Base-by-base conservation (phyloP, 2,113 vertebrate genomes). In the Gymnogyps californianus region DNA sequence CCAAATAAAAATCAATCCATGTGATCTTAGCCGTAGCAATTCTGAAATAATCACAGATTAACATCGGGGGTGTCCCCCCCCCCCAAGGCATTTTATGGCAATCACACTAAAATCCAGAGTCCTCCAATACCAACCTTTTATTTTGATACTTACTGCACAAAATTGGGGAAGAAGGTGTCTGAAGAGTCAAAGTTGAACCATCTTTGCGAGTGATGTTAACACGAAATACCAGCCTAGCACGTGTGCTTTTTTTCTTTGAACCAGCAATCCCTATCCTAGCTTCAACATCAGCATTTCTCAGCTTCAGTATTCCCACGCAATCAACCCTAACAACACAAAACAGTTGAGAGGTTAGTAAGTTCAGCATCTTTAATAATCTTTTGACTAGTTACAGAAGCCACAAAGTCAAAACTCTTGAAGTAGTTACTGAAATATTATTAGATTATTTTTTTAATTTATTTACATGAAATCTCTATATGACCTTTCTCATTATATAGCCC, bases 231-330 rank as follows among this genome's bases (percentile, higher is more conserved):
- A 99, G 98, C 76, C 99, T 98, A 75, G 99, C 99, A 9, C 99
- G 99, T 31, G 99, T 99, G 97, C 99, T 99, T 93, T 99, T 99
- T 94, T 99, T 99, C 98, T 99, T 99, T 49, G 99, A 99, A 47
- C 99, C 99, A 4, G 99, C 99, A 83, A 99, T 98, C 42, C 99
- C 99, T 77, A 99, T 99, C 93, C 99, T 99, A 94, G 99, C 99
- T 98, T 99, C 99, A 18, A 99, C 99, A 52, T 99, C 99, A 38
- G 99, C 99, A 54, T 99, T 99, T 83, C 99, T 98, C 69, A 99
- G 98, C 97, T 99, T 99, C 95, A 99, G 93, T 90, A 99, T 99
- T 83, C 99, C 99, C 91, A 99, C 99, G 10, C 99, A 99, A 95
- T 99, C 99, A 91, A 99, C 99, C 87, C 99, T 99, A 97, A 61